Evolutionary conservation across 2,888 invertebrate species (phyloP), one percentile per base, ranked within the genome.

Genomic region (Perizoma flavofasciatum): DNA sequence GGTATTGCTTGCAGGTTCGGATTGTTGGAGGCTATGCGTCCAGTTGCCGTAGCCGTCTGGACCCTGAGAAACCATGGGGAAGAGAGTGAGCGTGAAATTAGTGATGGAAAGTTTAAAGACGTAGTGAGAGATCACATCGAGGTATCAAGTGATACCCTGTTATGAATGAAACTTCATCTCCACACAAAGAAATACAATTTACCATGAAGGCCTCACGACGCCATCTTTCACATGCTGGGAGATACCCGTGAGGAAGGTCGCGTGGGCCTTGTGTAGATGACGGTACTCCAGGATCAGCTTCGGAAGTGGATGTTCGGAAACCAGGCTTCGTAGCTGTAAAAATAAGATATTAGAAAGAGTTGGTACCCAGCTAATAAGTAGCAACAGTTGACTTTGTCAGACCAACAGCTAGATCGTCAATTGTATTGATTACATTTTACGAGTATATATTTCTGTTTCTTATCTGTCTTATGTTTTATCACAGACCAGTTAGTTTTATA

Each of bases 1-100:
- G 93, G 93, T 63, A 93, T 87, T 5, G 92, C 89, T 69, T 93
- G 93, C 60, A 93, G 69, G 69, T 93, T 93, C 0, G 93, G 93
- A 59, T 85, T 87, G 73, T 77, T 87, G 10, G 82, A 88, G 0
- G 89, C 88, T 11, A 93, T 85, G 37, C 93, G 85, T 0, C 93
- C 93, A 0, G 93, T 93, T 0, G 88, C 89, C 0, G 92, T 86
- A 3, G 92, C 87, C 4, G 77, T 86, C 69, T 92, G 92, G 6
- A 84, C 87, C 93, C 93, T 93, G 50, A 5, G 45, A 46, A 44
- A 5, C 22, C 22, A 22, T 41, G 6, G 11, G 4, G 22, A 22
- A 44, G n/a, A 41, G 5, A 22, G 22, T 22, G 22, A 22, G 22
- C 1, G 22, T 22, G n/a, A n/a, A n/a, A n/a, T n/a, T n/a, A n/a